Evolutionary conservation across 2,888 invertebrate species (phyloP), one percentile per base, ranked within the genome.

Genomic region (Dryobotodes eremita): DNA sequence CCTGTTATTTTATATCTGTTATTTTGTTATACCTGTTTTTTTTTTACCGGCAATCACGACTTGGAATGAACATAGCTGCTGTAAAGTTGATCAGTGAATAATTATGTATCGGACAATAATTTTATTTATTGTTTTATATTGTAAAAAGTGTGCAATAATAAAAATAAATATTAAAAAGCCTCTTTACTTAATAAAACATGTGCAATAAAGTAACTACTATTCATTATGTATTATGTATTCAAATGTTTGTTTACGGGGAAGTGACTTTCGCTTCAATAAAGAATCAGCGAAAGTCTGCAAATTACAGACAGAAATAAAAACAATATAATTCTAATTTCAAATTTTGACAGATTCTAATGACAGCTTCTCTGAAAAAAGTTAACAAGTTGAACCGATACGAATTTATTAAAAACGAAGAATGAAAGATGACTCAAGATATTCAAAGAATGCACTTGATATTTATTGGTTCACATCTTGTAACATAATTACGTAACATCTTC

Each of bases 1-100:
- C 65, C 36, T 61, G 64, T 74, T 73, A 74, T 80, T 80, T 79
- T 69, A 50, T 50, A 75, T 50, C 42, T 50, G 50, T 68, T 68
- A 75, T 83, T 79, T 75, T 61, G 64, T 64, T 68, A 42, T 61
- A 53, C 62, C 71, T 70, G 83, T 77, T 82, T 79, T 82, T 79
- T 82, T 84, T 85, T 77, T 65, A 64, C 50, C 10, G 13, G 48
- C 23, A 57, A 77, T 76, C 70, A 55, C 36, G 59, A 46, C 48
- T 55, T 72, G 13, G 46, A 64, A 71, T 71, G n/a, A 71, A 75
- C 17, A n/a, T 65, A 26, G 31, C 36, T 50, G 23, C 17, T 77
- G 20, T 50, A 70, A 70, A 62, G 15, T 62, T 42, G 50, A 46
- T 71, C 42, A 82, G 17, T 81, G 26, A 46, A 70, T 71, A 71